phyloP scores from a whole-genome alignment of 2,888 invertebrate genomes.

The Lochmaea crataegi region DNA sequence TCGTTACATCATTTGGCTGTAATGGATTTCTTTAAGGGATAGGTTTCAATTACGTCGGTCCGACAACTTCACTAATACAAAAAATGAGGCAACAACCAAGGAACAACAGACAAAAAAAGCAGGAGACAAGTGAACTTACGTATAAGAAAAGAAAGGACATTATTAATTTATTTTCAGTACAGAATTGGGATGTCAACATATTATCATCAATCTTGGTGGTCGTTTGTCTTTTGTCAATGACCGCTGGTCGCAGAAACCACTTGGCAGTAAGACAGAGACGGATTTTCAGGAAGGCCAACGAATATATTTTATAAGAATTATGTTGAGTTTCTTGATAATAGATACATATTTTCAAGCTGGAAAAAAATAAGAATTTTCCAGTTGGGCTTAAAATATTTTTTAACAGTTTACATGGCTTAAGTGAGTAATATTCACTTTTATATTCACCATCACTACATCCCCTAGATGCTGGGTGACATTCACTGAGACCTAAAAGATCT shows the following conservation, averaged over 20 bases:
- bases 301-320: constrained; percentile 37
- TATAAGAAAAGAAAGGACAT: constrained; percentile 52
- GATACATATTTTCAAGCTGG: too few relatives aligned
- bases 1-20: constrained; percentile 29
- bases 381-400: too few relatives aligned
- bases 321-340: background rate
- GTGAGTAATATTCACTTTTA: too few relatives aligned
- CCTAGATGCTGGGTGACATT: too few relatives aligned
- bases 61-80: constrained; percentile 32
- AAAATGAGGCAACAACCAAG: constrained; percentile 33
- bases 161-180: constrained; percentile 62
- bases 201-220: constrained; percentile 63
- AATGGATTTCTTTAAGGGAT: constrained; percentile 41
- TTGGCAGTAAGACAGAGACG: constrained; percentile 41
- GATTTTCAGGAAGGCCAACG: constrained; percentile 2
- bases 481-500: too few relatives aligned
- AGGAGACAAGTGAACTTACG: constrained; percentile 37
- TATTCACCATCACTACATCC: too few relatives aligned
- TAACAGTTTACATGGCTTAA: too few relatives aligned
- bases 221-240: constrained; percentile 62
- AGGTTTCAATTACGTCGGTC: constrained; percentile 41
- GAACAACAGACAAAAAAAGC: constrained; percentile 33
- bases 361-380: too few relatives aligned
- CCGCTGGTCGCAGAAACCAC: constrained; percentile 45
- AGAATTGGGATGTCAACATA: constrained; percentile 60